Conservation (phyloP, 2,113 vertebrate species). For the Diadophis punctatus region DNA sequence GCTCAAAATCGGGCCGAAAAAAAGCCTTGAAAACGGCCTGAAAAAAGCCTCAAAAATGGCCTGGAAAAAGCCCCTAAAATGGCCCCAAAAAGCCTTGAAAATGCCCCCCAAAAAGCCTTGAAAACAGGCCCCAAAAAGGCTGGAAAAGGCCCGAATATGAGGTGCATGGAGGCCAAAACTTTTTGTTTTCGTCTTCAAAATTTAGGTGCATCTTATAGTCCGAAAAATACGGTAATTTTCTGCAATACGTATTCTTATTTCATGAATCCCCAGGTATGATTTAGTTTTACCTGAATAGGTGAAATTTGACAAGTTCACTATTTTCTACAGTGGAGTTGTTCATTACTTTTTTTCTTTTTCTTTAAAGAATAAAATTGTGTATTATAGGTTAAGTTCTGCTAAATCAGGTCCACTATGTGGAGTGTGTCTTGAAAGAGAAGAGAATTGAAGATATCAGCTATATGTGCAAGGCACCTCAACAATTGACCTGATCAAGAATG, state of each 20-base stretch:
- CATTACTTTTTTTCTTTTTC: neutral
- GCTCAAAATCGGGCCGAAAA: too few relatives aligned
- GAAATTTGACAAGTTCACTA: neutral
- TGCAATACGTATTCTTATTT: neutral
- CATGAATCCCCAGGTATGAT: neutral
- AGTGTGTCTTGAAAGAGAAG: neutral
- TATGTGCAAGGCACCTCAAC: neutral
- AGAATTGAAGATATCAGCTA: neutral
- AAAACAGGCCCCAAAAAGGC: too few relatives aligned
- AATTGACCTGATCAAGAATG: neutral
- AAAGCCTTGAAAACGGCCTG: too few relatives aligned
- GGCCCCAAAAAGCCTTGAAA: too few relatives aligned
- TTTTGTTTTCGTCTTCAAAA: too few relatives aligned
- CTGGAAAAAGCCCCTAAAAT: too few relatives aligned
- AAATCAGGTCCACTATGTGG: neutral
- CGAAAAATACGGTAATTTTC: too few relatives aligned
- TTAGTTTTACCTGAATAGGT: neutral
- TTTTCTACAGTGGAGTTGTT: neutral
- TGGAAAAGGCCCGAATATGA: too few relatives aligned
- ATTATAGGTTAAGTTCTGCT: neutral
- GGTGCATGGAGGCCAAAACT: too few relatives aligned
- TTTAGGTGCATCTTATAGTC: too few relatives aligned
- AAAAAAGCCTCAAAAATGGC: too few relatives aligned
- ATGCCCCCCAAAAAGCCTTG: too few relatives aligned
- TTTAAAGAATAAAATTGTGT: neutral